Conservation (phyloP, 2,888 invertebrate genomes). For the Stenurella melanura region DNA sequence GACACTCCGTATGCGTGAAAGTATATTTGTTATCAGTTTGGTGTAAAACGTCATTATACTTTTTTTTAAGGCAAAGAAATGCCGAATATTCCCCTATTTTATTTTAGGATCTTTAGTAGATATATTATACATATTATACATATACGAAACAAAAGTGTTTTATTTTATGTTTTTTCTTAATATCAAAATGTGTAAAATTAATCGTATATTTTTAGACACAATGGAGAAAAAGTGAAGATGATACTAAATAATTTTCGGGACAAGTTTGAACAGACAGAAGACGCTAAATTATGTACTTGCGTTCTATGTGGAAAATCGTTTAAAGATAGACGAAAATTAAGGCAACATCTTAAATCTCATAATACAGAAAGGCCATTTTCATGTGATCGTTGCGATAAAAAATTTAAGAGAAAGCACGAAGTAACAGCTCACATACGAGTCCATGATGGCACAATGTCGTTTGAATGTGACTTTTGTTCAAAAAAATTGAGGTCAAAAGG, state of each 20-base stretch:
- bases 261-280: slow-evolving; percentile 23
- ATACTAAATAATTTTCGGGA: neutral
- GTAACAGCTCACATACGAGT: slow-evolving; percentile 53
- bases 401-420: slow-evolving; percentile 54
- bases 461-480: slow-evolving; percentile 75
- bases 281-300: slow-evolving; percentile 31
- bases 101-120: too few relatives aligned
- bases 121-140: too few relatives aligned
- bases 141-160: too few relatives aligned
- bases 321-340: slow-evolving; percentile 70
- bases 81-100: too few relatives aligned
- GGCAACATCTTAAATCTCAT: slow-evolving; percentile 72
- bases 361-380: slow-evolving; percentile 73
- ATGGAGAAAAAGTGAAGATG: too few relatives aligned
- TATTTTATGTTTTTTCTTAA: too few relatives aligned
- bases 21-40: too few relatives aligned
- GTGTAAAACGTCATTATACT: too few relatives aligned
- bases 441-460: slow-evolving; percentile 42
- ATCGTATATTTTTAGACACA: neutral
- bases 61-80: too few relatives aligned
- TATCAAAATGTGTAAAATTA: neutral
- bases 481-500: slow-evolving; percentile 73
- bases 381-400: slow-evolving; percentile 55
- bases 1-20: too few relatives aligned
- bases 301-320: slow-evolving; percentile 73